Conservation (phyloP, 2,888 invertebrate species). For the Morpho achilles region DNA sequence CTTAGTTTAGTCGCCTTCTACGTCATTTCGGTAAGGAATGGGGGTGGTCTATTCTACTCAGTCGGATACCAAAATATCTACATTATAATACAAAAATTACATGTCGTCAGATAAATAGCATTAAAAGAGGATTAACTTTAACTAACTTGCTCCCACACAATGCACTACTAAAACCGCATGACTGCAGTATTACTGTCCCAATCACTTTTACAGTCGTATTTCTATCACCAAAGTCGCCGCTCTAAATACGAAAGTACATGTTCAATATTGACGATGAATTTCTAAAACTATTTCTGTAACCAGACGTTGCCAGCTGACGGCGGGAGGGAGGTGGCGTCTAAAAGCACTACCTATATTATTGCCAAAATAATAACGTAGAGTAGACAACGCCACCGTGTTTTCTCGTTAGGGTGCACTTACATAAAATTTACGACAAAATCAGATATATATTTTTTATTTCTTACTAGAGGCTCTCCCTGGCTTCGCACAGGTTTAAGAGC, state of each 20-base stretch:
- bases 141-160: no score
- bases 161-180: no score
- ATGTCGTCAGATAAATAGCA: no score
- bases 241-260: slow-evolving; percentile 53
- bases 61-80: no score
- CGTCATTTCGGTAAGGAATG: no score
- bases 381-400: slow-evolving; percentile 45
- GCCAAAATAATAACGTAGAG: slow-evolving; percentile 62
- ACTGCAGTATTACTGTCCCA: not conserved
- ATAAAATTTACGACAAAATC: slow-evolving; percentile 7
- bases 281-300: slow-evolving; percentile 65
- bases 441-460: not conserved
- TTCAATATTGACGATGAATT: slow-evolving; percentile 65
- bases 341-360: slow-evolving; percentile 62
- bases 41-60: no score
- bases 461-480: no score
- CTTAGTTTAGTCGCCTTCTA: no score
- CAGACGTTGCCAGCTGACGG: slow-evolving; percentile 47
- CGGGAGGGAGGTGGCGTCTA: slow-evolving; percentile 43
- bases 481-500: no score
- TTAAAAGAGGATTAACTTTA: no score
- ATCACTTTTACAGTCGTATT: slow-evolving; percentile 25
- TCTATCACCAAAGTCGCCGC: slow-evolving; percentile 47
- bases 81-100: no score
- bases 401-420: slow-evolving; percentile 35